Conservation (phyloP, 2,888 invertebrate species). For the Dolichopus griseipennis region DNA sequence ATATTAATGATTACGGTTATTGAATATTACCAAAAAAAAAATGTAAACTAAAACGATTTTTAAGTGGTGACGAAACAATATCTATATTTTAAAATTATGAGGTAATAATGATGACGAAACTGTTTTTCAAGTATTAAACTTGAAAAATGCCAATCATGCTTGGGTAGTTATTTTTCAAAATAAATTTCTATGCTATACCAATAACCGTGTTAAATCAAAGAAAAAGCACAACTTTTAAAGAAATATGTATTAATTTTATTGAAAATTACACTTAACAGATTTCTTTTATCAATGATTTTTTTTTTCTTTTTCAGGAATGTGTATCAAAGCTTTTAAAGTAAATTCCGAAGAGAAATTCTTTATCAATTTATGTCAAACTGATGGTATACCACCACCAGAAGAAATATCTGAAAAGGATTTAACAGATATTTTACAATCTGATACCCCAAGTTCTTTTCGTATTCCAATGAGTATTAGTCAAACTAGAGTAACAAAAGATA, state of each 20-base stretch:
- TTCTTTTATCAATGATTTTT: constrained; percentile 22
- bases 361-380: constrained; percentile 75
- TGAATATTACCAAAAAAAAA: no score
- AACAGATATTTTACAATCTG: constrained; percentile 54
- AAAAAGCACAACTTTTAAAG: neutral
- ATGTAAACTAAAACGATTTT: no score
- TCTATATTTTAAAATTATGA: no score
- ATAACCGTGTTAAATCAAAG: no score
- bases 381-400: constrained; percentile 63
- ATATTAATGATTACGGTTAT: no score
- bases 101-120: no score
- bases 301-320: constrained; percentile 53
- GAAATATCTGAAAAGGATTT: constrained; percentile 65
- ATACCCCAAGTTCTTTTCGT: constrained; percentile 61
- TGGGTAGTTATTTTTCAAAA: no score
- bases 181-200: no score
- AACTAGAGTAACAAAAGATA: constrained; percentile 67
- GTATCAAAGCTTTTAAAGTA: constrained; percentile 63
- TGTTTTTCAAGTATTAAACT: no score
- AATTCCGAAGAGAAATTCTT: constrained; percentile 66
- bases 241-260: neutral
- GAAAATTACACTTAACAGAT: constrained; percentile 23
- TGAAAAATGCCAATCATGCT: no score
- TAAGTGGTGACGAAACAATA: no score
- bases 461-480: constrained; percentile 89